Percentiles rank a stretch among this genome's conserved stretches.
Conservation (phyloP, 2,113 vertebrate genomes). For the Silurus glanis region DNA sequence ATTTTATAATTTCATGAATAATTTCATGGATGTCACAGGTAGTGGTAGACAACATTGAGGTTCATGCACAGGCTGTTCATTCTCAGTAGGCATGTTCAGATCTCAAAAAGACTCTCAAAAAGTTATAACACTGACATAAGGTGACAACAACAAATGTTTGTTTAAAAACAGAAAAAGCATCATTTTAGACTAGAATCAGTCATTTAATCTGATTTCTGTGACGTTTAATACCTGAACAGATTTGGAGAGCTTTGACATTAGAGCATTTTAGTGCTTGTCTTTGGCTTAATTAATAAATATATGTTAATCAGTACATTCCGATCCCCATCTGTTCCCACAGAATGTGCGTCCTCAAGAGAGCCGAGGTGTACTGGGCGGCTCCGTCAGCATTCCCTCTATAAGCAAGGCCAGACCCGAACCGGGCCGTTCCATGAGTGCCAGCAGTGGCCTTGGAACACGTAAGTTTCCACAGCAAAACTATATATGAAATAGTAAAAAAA, state of each 20-base stretch:
- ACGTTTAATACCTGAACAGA: neutral
- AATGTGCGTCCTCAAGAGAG: constrained; percentile 92
- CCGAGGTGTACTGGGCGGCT: constrained; percentile 89
- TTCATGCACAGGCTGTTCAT: neutral
- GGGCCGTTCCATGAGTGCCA: constrained; percentile 95
- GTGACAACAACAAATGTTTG: neutral
- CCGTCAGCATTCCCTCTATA: constrained; percentile 96
- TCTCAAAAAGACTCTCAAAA: neutral
- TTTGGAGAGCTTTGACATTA: neutral
- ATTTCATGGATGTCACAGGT: neutral
- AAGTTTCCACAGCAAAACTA: constrained; percentile 66
- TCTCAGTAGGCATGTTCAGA: neutral
- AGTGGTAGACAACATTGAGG: neutral
- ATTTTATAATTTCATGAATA: neutral
- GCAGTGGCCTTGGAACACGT: constrained; percentile 92
- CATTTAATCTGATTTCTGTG: neutral
- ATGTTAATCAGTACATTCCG: constrained; percentile 33
- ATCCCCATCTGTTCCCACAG: constrained; percentile 69
- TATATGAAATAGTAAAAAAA: neutral
- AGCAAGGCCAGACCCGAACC: constrained; percentile 89
- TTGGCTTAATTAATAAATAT: neutral
- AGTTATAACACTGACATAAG: neutral
- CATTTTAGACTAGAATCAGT: neutral
- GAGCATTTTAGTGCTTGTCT: neutral
- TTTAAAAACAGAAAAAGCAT: neutral